Conservation (phyloP, 2,113 vertebrate species). For the Semicossyphus pulcher region DNA sequence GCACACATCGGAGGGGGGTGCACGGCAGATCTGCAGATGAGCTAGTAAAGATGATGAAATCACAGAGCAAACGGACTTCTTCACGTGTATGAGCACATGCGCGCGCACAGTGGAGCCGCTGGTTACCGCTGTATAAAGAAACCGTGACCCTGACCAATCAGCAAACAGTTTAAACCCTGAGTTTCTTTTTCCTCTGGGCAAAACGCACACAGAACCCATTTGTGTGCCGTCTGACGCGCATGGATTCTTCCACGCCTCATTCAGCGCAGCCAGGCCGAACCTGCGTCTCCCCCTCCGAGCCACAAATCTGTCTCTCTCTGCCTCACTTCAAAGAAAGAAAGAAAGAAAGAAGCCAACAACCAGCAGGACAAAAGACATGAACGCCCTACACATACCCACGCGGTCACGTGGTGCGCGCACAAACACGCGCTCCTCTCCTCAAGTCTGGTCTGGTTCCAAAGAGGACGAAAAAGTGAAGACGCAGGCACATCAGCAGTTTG, state of each 20-base stretch:
- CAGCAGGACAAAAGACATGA: conserved; percentile 33
- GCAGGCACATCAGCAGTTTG: conserved; percentile 25
- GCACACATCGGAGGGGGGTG: conserved; percentile 13
- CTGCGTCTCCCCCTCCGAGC: conserved; percentile 5
- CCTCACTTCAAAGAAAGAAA: conserved; percentile 40
- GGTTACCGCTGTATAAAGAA: conserved; percentile 17
- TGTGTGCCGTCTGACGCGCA: conserved; percentile 8
- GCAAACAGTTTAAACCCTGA: conserved; percentile 10
- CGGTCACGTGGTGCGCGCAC: background rate
- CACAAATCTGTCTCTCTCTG: conserved; percentile 33
- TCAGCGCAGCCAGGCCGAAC: conserved; percentile 36
- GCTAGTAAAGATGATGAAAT: conserved; percentile 43
- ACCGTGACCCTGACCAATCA: conserved; percentile 42
- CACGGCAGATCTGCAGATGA: conserved; percentile 39
- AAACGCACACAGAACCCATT: background rate
- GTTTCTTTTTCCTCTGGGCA: conserved; percentile 25
- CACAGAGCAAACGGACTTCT: conserved; percentile 35
- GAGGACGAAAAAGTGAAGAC: background rate
- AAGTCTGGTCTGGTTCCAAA: conserved; percentile 9
- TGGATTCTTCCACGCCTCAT: conserved; percentile 50
- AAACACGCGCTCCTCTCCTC: background rate
- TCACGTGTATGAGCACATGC: background rate
- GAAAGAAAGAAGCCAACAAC: background rate
- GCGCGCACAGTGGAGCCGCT: background rate
- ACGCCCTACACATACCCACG: background rate